phyloP scores from a whole-genome alignment of 1,140 invertebrate genomes.

The Diprion similis region DNA sequence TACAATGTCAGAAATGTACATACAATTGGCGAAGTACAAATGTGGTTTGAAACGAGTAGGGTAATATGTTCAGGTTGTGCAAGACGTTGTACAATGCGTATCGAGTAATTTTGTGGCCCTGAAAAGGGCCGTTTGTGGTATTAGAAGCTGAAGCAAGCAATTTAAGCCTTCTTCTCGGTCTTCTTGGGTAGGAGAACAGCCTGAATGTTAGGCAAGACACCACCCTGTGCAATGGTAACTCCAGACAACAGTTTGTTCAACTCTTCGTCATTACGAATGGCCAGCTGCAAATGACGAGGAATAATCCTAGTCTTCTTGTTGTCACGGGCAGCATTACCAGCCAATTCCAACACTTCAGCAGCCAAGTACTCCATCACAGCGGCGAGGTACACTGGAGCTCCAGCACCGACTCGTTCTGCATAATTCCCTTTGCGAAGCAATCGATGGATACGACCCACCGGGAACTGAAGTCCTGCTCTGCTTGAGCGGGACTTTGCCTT shows the following conservation, averaged over 20 bases:
- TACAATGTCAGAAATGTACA: too few species aligned
- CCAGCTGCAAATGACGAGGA: constrained; percentile 83
- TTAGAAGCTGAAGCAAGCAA: background rate
- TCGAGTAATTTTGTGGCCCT: background rate
- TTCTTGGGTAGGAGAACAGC: constrained; percentile 68
- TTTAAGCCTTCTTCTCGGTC: constrained; percentile 36
- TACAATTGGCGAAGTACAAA: too few species aligned
- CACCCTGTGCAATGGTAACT: constrained; percentile 73
- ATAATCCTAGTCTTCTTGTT: constrained; percentile 75
- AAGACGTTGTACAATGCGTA: too few species aligned
- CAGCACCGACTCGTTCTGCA: constrained; percentile 68
- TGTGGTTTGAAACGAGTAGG: too few species aligned
- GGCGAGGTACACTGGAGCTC: constrained; percentile 50
- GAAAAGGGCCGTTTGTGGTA: background rate
- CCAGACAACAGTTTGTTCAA: constrained; percentile 71
- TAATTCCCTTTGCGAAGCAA: constrained; percentile 75
- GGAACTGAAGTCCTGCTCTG: constrained; percentile 72
- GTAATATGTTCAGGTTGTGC: too few species aligned
- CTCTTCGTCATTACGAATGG: constrained; percentile 82
- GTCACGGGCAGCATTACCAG: constrained; percentile 77
- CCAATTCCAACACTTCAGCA: constrained; percentile 73
- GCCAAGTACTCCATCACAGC: constrained; percentile 61
- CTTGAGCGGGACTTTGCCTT: constrained; percentile 64
- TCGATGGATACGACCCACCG: constrained; percentile 76
- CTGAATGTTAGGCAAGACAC: constrained; percentile 74